A percentile compares a stretch with the other conserved stretches of the same genome.
phyloP scores from a whole-genome alignment of 2,888 invertebrate genomes.

The Pelosia muscerda region DNA sequence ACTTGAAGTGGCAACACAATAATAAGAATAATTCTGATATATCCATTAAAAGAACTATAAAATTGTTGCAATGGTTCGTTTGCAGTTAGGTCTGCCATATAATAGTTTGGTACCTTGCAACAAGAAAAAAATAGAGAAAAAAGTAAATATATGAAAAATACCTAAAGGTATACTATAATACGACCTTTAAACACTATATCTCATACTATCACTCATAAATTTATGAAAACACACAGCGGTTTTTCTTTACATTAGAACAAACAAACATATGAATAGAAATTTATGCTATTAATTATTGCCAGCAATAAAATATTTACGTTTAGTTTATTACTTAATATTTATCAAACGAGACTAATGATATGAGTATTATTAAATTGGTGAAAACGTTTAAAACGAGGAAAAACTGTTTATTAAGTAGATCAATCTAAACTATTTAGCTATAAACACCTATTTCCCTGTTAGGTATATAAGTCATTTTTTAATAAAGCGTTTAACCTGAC shows the following conservation, averaged over 20 bases:
- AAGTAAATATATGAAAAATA: neutral
- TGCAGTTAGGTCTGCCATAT: neutral
- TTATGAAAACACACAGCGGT: neutral
- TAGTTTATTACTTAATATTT: neutral
- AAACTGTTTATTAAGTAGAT: neutral
- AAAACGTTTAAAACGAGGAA: neutral
- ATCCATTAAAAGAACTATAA: too few relatives aligned
- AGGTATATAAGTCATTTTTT: neutral
- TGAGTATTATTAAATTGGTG: neutral
- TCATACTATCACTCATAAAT: neutral
- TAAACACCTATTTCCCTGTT: neutral
- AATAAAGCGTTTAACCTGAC: neutral
- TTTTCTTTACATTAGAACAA: neutral
- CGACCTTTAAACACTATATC: neutral
- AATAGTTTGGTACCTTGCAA: too few relatives aligned
- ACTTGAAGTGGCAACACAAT: neutral
- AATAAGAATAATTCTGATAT: neutral
- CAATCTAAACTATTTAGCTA: neutral
- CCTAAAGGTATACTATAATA: neutral
- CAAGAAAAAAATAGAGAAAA: neutral
- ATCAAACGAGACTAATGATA: neutral
- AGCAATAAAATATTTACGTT: neutral
- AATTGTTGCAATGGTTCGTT: neutral
- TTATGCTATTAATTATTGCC: neutral
- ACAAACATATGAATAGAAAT: neutral